These are phyloP conservation scores for Yponomeuta sedellus DNA, from an alignment of 2,888 invertebrate species.

Conservation along the genomic window DNA sequence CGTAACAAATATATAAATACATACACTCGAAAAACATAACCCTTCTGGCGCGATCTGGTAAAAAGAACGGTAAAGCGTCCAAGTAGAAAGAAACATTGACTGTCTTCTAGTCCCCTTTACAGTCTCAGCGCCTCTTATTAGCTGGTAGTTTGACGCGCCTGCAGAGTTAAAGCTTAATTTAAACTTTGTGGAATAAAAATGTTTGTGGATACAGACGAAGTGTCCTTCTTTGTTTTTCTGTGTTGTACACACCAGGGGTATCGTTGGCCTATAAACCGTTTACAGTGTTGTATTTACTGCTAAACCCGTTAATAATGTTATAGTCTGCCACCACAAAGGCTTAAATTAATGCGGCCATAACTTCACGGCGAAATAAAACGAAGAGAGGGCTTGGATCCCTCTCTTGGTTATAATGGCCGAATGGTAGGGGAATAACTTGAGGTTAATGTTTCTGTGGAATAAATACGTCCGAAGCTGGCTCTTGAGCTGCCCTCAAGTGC, in stretches of 20 bases:
- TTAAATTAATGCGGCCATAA: neutral
- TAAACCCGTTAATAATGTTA: neutral
- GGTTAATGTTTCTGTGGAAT: neutral
- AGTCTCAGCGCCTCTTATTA: too few species aligned
- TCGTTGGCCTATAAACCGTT: conserved; percentile 6
- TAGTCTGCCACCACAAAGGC: neutral
- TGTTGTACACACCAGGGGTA: neutral
- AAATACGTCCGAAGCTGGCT: neutral
- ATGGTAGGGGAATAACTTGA: neutral
- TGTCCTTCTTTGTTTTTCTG: neutral
- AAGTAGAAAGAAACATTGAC: too few species aligned
- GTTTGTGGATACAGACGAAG: too few species aligned
- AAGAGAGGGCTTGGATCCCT: neutral
- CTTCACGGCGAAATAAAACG: neutral
- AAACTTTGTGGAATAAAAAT: too few species aligned
- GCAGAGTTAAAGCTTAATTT: too few species aligned
- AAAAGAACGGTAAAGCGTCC: too few species aligned
- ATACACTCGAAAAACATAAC: too few species aligned
- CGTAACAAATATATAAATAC: too few species aligned
- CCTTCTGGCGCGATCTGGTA: too few species aligned
- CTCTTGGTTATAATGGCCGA: conserved; percentile 1
- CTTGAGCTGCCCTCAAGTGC: too few species aligned
- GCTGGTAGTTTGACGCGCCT: too few species aligned
- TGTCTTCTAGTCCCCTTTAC: too few species aligned
- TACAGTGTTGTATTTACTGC: conserved; percentile 4